A percentile compares a stretch with the other conserved stretches of the same genome.
These are phyloP conservation scores for Tinea trinotella DNA, from an alignment of 2,888 invertebrate genomes.

Conservation along the genomic window DNA sequence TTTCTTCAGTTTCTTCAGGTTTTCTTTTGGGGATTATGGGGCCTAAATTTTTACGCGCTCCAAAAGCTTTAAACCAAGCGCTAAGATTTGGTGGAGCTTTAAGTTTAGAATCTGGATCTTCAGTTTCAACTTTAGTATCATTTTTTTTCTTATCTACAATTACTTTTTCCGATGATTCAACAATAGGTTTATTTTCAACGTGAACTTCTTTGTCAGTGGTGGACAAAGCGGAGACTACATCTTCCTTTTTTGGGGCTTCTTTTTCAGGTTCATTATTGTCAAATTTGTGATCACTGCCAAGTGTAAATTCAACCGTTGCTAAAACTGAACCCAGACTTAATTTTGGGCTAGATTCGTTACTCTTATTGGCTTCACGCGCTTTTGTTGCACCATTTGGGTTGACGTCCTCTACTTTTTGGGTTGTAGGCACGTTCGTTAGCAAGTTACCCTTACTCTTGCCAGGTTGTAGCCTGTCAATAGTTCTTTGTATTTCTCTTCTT, in stretches of 20 bases:
- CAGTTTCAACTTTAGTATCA: slow-evolving; percentile 41
- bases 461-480: slow-evolving; percentile 87
- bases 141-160: slow-evolving; percentile 54
- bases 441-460: slow-evolving; percentile 92
- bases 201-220: slow-evolving; percentile 25
- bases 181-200: slow-evolving; percentile 32
- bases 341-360: slow-evolving; percentile 81
- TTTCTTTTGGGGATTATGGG: slow-evolving; percentile 77
- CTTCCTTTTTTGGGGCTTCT: slow-evolving; percentile 22
- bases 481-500: slow-evolving; percentile 82
- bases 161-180: slow-evolving; percentile 32
- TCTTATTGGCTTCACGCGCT: slow-evolving; percentile 73
- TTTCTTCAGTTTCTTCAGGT: slow-evolving; percentile 67
- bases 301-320: slow-evolving; percentile 77
- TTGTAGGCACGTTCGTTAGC: slow-evolving; percentile 76
- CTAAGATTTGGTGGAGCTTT: slow-evolving; percentile 89
- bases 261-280: slow-evolving; percentile 35
- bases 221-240: slow-evolving; percentile 21
- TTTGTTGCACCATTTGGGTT: slow-evolving; percentile 70
- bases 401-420: slow-evolving; percentile 73
- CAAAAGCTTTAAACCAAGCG: slow-evolving; percentile 94
- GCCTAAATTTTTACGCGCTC: slow-evolving; percentile 81
- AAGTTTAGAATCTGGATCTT: slow-evolving; percentile 47
- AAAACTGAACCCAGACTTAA: slow-evolving; percentile 89
- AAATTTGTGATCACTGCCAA: slow-evolving; percentile 79